Conservation (phyloP, 2,113 vertebrate genomes). For the Boulengeromyrus knoepffleri region DNA sequence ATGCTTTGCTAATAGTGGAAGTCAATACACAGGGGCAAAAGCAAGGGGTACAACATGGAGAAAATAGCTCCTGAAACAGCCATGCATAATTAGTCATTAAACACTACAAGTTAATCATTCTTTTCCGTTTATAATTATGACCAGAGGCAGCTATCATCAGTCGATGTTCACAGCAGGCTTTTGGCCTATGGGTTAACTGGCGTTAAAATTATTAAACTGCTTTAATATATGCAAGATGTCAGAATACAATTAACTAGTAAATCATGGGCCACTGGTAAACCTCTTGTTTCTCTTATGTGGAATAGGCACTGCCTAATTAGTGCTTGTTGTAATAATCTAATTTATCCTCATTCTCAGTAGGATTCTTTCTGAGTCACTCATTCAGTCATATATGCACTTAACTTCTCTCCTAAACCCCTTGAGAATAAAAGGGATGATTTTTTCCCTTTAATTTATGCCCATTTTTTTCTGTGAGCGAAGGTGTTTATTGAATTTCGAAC, state of each 20-base stretch:
- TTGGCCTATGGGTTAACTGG: background rate
- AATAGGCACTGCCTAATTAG: background rate
- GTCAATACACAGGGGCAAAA: background rate
- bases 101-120: background rate
- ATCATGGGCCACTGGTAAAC: background rate
- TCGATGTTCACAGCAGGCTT: background rate
- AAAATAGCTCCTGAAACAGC: background rate
- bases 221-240: background rate
- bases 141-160: slow-evolving; percentile 1
- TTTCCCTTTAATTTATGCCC: background rate
- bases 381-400: background rate
- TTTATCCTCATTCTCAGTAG: background rate
- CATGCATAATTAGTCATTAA: background rate
- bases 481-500: background rate
- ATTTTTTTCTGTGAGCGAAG: background rate
- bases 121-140: slow-evolving; percentile 2
- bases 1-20: background rate
- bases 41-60: background rate
- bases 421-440: background rate
- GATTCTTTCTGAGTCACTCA: background rate
- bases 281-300: background rate
- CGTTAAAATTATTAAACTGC: background rate
- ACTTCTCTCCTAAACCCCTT: background rate
- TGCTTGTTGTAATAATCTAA: background rate
- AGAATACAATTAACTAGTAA: background rate